phyloP scores from a whole-genome alignment of 2,888 invertebrate species.

The Crossocerus cetratus region DNA sequence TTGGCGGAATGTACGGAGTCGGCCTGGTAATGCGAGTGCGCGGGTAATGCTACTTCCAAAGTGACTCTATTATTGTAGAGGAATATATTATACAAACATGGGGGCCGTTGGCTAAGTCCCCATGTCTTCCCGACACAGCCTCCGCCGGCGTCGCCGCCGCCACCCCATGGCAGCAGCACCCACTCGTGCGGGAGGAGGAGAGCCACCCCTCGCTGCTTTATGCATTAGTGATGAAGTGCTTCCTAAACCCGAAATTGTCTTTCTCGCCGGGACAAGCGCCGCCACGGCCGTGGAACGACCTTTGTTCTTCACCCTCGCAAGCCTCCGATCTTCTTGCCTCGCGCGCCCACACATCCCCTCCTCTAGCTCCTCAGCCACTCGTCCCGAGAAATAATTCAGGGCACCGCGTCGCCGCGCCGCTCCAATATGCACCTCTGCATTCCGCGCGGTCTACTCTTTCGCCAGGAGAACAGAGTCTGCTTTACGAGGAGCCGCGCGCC shows the following conservation, averaged over 20 bases:
- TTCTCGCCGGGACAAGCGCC: constrained; percentile 55
- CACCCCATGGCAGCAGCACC: constrained; percentile 14
- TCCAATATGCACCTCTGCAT: constrained; percentile 47
- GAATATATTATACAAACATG: constrained; percentile 67
- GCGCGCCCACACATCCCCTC: not conserved
- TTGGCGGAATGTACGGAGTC: constrained; percentile 57
- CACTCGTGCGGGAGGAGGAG: constrained; percentile 11
- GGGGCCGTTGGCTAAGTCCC: constrained; percentile 53
- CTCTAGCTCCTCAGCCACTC: constrained; percentile 47
- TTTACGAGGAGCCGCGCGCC: no score
- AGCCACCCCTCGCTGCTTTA: constrained; percentile 49
- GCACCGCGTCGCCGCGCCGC: constrained; percentile 41
- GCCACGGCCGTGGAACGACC: constrained; percentile 46
- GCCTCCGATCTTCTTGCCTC: constrained; percentile 28
- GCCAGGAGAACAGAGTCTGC: no score
- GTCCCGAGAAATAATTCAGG: constrained; percentile 48
- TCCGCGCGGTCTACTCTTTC: constrained; percentile 16
- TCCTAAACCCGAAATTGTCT: constrained; percentile 62
- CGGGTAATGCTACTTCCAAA: constrained; percentile 68
- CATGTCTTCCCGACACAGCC: constrained; percentile 14
- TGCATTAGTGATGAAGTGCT: constrained; percentile 63
- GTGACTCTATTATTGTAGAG: constrained; percentile 68
- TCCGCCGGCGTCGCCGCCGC: constrained; percentile 6
- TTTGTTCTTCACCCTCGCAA: constrained; percentile 37
- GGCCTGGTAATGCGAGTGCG: constrained; percentile 48